These are phyloP conservation scores for Pammene fasciana DNA, from an alignment of 2,888 invertebrate genomes.

Conservation along the genomic window DNA sequence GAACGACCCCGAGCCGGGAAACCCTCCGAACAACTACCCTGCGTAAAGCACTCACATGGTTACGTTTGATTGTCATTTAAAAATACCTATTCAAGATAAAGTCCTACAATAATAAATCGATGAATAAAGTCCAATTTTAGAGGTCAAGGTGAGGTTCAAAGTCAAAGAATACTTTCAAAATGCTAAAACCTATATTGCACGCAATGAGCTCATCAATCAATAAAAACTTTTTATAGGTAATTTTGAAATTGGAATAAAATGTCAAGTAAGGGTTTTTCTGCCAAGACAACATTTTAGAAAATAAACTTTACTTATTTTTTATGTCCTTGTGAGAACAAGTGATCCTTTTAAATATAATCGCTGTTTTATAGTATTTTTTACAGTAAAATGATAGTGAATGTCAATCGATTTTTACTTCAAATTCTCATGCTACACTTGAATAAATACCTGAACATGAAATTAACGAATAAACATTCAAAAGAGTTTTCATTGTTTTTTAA, in stretches of 20 bases:
- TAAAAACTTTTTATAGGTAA: neutral
- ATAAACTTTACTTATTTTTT: neutral
- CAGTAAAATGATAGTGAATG: constrained; percentile 11
- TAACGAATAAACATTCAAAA: constrained; percentile 19
- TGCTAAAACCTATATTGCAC: too few relatives aligned
- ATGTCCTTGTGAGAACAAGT: neutral
- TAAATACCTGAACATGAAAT: constrained; percentile 21
- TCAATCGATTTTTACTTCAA: constrained; percentile 17
- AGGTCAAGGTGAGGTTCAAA: neutral
- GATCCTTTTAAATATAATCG: neutral
- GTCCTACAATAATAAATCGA: too few relatives aligned
- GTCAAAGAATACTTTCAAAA: too few relatives aligned
- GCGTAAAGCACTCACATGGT: neutral
- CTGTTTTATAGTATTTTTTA: neutral
- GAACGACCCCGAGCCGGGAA: constrained; percentile 17
- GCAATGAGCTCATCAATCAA: too few relatives aligned
- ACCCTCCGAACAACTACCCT: constrained; percentile 1
- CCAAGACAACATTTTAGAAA: too few relatives aligned
- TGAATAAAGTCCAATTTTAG: neutral
- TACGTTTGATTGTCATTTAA: constrained; percentile 6
- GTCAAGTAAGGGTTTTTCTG: neutral
- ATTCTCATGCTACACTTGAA: constrained; percentile 13
- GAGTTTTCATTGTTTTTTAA: constrained; percentile 8
- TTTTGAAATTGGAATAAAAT: constrained; percentile 1
- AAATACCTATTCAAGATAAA: neutral